Base-by-base conservation (phyloP, 2,888 invertebrate species). In the Acronicta alni region DNA sequence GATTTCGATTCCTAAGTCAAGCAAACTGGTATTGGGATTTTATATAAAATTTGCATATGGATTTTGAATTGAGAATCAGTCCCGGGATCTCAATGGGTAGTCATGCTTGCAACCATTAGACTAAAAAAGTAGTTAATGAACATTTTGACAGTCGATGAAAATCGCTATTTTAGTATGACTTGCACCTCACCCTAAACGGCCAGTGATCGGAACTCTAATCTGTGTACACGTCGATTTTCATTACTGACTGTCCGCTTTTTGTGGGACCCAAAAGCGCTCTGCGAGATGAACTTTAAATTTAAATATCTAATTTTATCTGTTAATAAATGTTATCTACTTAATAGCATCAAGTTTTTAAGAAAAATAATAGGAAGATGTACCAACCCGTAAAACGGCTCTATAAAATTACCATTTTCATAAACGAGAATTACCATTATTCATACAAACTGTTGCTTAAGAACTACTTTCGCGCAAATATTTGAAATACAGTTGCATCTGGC, bases 171-270 rank as follows among this genome's bases (percentile, higher is more conserved):
- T 47, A 43, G 56, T 66, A 16, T 80, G 10, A 67, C 70, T 78
- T 73, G 57, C 3, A 62, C 77, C 67, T 54, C 3, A 12, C 41
- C 10, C 15, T 63, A 71, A 74, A 67, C 71, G 73, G 78, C 79
- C 71, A 70, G 64, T 72, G 78, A 82, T 85, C 79, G 80, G 79
- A 84, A 80, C 75, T 80, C 76, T 87, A 88, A 88, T 88, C 83
- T 84, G 81, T 85, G 81, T 86, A 84, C 82, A 84, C 81, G 91
- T 90, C 90, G 79, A 89, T 91, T 89, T 89, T 89, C 89, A 89
- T 90, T 90, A 88, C 75, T 52, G 73, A 81, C 81, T 84, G 83
- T 83, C 85, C 86, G 83, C 86, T 84, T 87, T 90, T 86, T 86
- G 85, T 84, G 67, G 62, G 77, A 67, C 75, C 72, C 68, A 60